phyloP scores from a whole-genome alignment of 2,888 invertebrate genomes.

The Sinohyriopsis cumingii region DNA sequence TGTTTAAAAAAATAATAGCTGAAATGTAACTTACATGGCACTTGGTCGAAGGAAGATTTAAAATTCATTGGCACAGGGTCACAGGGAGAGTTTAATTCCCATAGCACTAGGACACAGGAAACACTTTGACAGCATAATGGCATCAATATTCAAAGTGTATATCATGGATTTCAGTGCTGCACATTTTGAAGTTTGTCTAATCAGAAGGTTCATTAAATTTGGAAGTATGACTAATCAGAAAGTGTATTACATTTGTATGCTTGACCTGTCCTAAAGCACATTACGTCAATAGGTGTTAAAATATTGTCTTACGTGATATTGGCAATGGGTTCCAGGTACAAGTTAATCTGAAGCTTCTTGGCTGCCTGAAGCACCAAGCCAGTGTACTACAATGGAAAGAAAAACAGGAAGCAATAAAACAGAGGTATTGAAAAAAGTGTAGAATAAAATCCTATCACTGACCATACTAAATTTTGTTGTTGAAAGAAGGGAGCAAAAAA shows the following conservation, averaged over 20 bases:
- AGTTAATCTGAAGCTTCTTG: slow-evolving; percentile 63
- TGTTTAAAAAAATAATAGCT: too few relatives aligned
- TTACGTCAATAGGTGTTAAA: background rate
- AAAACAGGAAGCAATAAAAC: slow-evolving; percentile 79
- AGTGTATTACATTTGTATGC: background rate
- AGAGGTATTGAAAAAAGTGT: slow-evolving; percentile 74
- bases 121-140: too few relatives aligned
- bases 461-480: too few relatives aligned
- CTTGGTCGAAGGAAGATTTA: too few relatives aligned
- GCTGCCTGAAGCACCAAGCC: slow-evolving; percentile 59
- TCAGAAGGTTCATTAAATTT: background rate
- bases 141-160: too few relatives aligned
- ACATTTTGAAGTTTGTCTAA: background rate
- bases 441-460: background rate
- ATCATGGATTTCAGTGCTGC: too few relatives aligned
- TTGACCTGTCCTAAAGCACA: background rate
- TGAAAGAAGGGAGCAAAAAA: too few relatives aligned
- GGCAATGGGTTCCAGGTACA: slow-evolving; percentile 48
- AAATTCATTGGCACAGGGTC: too few relatives aligned
- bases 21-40: too few relatives aligned
- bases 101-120: too few relatives aligned
- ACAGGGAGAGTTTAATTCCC: too few relatives aligned
- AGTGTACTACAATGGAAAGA: slow-evolving; percentile 65
- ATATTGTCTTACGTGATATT: slow-evolving; percentile 45
- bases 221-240: background rate